Evolutionary conservation across 2,888 invertebrate genomes (phyloP), one percentile per base, ranked within the genome.

Genomic region (Eupithecia pulchellata): DNA sequence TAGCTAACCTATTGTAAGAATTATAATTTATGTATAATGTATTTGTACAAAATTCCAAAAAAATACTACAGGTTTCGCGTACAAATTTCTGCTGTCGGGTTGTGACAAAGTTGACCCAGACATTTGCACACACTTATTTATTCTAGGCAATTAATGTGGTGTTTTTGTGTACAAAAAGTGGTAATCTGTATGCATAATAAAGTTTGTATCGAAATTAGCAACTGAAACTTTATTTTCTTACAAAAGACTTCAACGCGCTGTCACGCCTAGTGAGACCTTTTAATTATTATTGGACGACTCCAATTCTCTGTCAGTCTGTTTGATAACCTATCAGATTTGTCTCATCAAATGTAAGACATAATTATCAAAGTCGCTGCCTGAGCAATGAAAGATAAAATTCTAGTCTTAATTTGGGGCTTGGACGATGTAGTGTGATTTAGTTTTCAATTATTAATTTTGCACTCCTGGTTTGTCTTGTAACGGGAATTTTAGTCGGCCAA

Each of bases 161-260:
- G 47, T 47, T 47, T 11, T 20, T 3, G 20, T 47, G 20, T 47
- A 47, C 20, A 47, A 47, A 9, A 3, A 20, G 47, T 20, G 2
- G 0, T 20, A 2, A 20, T 20, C 20, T 11, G 2, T 20, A 11
- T 47, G 29, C 17, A 57, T 13, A 27, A 57, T 57, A 14, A 6
- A 27, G 5, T 14, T 57, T 57, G n/a, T 9, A 57, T 6, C 29
- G 29, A 8, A 34, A 55, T 32, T 32, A 4, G 0, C 25, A 34
- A n/a, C 52, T 4, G 8, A 13, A 32, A 58, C 8, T 9, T 47
- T 29, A 30, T 57, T 62, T 71, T 68, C 11, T 20, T 72, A 66
- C 47, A 69, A 72, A 66, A 68, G 62, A 72, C 14, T 34, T 72
- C 57, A 72, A 68, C 68, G 71, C 71, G 71, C 62, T 68, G 14